Conservation (phyloP, 2,888 invertebrate genomes). For the Drepana falcataria region DNA sequence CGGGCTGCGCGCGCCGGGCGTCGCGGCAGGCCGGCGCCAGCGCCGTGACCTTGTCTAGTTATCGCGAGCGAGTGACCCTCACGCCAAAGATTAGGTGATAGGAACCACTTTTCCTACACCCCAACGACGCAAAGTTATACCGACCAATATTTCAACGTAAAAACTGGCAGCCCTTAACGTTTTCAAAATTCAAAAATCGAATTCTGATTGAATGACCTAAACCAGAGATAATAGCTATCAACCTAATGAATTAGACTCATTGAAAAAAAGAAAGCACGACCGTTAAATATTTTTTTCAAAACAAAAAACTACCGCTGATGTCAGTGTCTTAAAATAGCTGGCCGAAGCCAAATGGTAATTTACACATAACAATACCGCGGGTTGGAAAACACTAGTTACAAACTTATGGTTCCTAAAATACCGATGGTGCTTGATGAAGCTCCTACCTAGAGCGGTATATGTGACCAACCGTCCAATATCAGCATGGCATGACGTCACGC, state of each 20-base stretch:
- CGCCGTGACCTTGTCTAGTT: constrained; percentile 75
- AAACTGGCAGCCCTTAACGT: background rate
- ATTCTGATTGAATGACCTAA: too few species aligned
- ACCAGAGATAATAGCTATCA: too few species aligned
- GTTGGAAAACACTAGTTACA: constrained; percentile 32
- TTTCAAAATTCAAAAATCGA: background rate
- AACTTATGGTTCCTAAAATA: constrained; percentile 19
- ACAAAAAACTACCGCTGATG: constrained; percentile 56
- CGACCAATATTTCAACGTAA: constrained; percentile 3
- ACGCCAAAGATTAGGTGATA: constrained; percentile 57
- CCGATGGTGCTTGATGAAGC: constrained; percentile 13
- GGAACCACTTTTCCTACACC: constrained; percentile 37
- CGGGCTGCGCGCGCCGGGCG: constrained; percentile 59
- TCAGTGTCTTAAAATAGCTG: constrained; percentile 62
- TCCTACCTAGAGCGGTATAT: constrained; percentile 18
- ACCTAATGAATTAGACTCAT: too few species aligned
- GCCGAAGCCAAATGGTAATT: constrained; percentile 56
- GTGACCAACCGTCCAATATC: constrained; percentile 19
- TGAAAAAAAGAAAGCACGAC: constrained; percentile 30
- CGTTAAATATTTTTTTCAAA: constrained; percentile 44
- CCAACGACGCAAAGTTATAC: constrained; percentile 18
- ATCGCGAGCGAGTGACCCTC: constrained; percentile 72
- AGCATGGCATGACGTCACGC: constrained; percentile 48
- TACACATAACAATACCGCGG: constrained; percentile 45
- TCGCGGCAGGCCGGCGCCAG: constrained; percentile 66